These are phyloP conservation scores for Phrynocephalus versicolor DNA, from an alignment of 2,113 vertebrate genomes.

Conservation along the genomic window DNA sequence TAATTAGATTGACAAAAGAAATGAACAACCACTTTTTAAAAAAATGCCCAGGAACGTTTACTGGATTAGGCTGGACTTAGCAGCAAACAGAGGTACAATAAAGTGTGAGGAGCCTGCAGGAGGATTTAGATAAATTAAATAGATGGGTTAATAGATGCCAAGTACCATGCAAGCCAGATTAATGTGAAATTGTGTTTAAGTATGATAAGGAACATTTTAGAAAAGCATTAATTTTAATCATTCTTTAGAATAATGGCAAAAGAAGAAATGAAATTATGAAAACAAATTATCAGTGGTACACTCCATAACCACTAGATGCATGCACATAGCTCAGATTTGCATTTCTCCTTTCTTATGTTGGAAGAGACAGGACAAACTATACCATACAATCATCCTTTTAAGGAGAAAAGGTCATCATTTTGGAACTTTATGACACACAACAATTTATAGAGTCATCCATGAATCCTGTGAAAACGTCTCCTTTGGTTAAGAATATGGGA, in stretches of 20 bases:
- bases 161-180: conserved; percentile 16
- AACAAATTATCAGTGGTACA: not conserved
- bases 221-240: not conserved
- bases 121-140: conserved; percentile 43
- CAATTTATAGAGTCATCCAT: no score
- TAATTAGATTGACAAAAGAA: conserved; percentile 33
- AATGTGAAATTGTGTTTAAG: not conserved
- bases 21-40: conserved; percentile 1
- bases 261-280: not conserved
- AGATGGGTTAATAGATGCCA: conserved; percentile 17
- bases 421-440: no score
- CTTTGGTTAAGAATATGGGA: no score
- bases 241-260: conserved; percentile 1
- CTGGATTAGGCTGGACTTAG: conserved; percentile 27
- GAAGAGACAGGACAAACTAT: not conserved
- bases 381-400: not conserved
- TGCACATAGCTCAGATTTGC: no score
- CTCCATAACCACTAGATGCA: not conserved
- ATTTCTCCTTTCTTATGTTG: not conserved
- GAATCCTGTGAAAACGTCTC: no score
- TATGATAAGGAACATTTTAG: conserved; percentile 3
- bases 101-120: not conserved
- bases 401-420: not conserved
- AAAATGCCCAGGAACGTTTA: not conserved
- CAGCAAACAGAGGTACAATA: conserved; percentile 10